Base-by-base conservation (phyloP, 2,113 vertebrate species). In the Brevimyrus niger region DNA sequence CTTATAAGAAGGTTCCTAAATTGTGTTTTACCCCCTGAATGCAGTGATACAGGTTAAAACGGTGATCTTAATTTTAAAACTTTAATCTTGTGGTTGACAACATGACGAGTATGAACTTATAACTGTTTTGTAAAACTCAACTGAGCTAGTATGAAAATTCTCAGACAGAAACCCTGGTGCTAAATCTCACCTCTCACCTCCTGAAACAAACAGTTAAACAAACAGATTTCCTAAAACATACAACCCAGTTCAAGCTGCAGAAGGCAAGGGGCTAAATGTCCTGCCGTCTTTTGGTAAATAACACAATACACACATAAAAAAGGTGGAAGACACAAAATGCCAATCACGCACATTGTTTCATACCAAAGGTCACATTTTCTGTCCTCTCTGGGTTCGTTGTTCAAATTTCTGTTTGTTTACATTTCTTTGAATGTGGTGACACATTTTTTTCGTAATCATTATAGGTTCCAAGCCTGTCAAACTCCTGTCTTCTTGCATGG, bases 401-500 rank as follows among this genome's bases (percentile, higher is more conserved):
- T 73, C n/a, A 35, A 73, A 61, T 9, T 61, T 61, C 23, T 9
- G 23, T n/a, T 73, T 73, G 65, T 73, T 73, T 73, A 17, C 55
- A 61, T 61, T 35, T 73, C 9, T 35, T 73, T 31, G 11, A 31
- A 11, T 73, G 27, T 73, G 9, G 35, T 35, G 27, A 35, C 65
- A 61, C 8, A 9, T 73, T 15, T 73, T 53, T 86, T 27, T 19
- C 53, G 13, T 15, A 38, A 27, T 90, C 85, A 89, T 86, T 53
- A 88, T 42, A 88, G 82, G 86, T 85, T 93, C 92, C 93, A 95
- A 93, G 94, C 92, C 92, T 89, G 91, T 89, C 91, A 88, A 91
- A 92, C 91, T 21, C 51, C 51, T 91, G 92, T 94, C 27, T 83
- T 93, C 94, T 92, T 91, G 95, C 95, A 94, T 95, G 95, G 93